These are phyloP conservation scores for Tursiops truncatus DNA, from an alignment of 2,113 vertebrate species.

Conservation along the genomic window DNA sequence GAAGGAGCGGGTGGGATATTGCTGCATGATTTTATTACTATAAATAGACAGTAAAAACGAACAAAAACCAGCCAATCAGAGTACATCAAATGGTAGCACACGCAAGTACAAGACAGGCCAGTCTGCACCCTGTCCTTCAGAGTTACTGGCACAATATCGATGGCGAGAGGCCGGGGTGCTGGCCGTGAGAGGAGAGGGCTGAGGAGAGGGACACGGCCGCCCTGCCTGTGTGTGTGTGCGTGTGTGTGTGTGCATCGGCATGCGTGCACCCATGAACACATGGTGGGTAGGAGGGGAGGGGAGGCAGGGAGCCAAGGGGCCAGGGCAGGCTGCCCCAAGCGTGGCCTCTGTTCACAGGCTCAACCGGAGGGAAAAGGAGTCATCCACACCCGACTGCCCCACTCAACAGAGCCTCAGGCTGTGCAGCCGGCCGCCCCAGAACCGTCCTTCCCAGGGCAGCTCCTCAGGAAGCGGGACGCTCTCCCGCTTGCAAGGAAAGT, in stretches of 20 bases:
- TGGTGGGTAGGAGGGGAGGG: background rate
- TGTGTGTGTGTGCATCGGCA: background rate
- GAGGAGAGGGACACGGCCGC: background rate
- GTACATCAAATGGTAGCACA: constrained; percentile 51
- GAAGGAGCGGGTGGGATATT: constrained; percentile 8
- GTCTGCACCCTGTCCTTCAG: background rate
- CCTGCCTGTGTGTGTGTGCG: background rate
- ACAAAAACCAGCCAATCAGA: constrained; percentile 40
- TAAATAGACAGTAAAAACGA: constrained; percentile 81
- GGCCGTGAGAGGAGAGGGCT: background rate
- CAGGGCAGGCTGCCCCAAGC: background rate
- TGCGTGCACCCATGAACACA: background rate
- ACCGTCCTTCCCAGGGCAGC: background rate
- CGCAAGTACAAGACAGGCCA: background rate
- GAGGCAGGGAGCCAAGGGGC: background rate
- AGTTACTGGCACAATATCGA: background rate
- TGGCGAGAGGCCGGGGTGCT: background rate
- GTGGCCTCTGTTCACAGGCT: background rate
- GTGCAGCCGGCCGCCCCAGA: background rate
- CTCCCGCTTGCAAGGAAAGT: background rate
- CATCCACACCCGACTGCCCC: accelerated
- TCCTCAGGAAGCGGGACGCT: background rate
- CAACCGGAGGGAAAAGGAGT: background rate
- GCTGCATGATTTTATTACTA: constrained; percentile 83
- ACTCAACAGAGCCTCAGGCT: background rate